A percentile compares a stretch with the other conserved stretches of the same genome.
phyloP scores from a whole-genome alignment of 2,888 invertebrate genomes.

The Hemistola chrysoprasaria region DNA sequence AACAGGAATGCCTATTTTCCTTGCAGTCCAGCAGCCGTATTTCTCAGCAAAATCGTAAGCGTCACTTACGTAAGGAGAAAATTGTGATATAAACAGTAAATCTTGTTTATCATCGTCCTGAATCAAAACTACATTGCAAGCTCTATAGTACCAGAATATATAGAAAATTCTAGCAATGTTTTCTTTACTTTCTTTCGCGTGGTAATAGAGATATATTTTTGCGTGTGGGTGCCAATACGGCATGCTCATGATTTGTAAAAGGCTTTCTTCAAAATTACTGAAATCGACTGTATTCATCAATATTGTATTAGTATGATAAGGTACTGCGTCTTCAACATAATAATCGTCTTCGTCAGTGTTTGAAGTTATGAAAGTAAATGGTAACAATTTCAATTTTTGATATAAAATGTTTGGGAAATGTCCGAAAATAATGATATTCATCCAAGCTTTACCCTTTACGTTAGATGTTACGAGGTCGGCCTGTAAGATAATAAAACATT shows the following conservation, averaged over 20 bases:
- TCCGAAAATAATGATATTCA: conserved; percentile 53
- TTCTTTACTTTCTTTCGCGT: conserved; percentile 31
- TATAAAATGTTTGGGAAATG: conserved; percentile 51
- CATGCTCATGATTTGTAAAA: conserved; percentile 40
- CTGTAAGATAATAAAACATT: too few species aligned
- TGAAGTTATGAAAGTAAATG: conserved; percentile 42
- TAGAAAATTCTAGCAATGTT: conserved; percentile 54
- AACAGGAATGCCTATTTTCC: conserved; percentile 49
- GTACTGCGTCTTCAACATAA: conserved; percentile 46
- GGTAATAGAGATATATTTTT: conserved; percentile 50
- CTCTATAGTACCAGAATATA: conserved; percentile 58
- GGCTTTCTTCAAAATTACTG: conserved; percentile 48
- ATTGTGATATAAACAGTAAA: conserved; percentile 37
- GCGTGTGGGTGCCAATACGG: conserved; percentile 62
- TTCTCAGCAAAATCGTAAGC: conserved; percentile 38
- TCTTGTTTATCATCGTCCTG: conserved; percentile 44
- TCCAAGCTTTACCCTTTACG: conserved; percentile 56
- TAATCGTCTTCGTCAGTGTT: conserved; percentile 42
- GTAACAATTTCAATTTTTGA: conserved; percentile 35
- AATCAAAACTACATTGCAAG: conserved; percentile 49
- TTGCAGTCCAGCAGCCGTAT: conserved; percentile 57
- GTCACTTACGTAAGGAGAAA: conserved; percentile 51
- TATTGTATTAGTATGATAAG: conserved; percentile 50
- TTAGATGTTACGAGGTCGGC: conserved; percentile 45
- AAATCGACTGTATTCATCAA: conserved; percentile 47